These are phyloP conservation scores for Strigops habroptila DNA, from an alignment of 2,113 vertebrate genomes.

Conservation along the genomic window DNA sequence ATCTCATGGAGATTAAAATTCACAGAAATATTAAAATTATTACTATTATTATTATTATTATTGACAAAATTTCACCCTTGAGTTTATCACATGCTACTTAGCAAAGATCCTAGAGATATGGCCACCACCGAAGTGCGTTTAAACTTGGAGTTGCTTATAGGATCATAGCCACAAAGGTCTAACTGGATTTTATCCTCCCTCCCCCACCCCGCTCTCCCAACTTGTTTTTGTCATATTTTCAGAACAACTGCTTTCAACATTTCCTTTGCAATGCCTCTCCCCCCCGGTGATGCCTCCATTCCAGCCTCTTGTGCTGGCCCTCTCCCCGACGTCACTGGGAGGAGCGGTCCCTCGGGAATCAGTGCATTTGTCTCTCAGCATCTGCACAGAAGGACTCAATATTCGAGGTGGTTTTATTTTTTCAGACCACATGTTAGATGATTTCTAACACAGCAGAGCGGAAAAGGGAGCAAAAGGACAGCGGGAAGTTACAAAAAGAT, in stretches of 20 bases:
- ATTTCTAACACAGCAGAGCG: neutral
- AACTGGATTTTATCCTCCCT: neutral
- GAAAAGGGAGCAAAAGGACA: slow-evolving; percentile 35
- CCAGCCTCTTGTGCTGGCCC: neutral
- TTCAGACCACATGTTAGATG: neutral
- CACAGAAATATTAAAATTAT: slow-evolving; percentile 62
- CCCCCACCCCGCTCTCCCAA: neutral
- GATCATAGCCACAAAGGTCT: neutral
- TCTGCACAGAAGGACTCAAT: neutral
- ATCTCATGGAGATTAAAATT: slow-evolving; percentile 78
- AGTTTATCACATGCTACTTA: slow-evolving; percentile 57
- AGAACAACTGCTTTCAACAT: neutral
- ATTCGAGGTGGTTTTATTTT: neutral
- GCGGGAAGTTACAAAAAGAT: slow-evolving; percentile 9
- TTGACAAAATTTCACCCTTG: slow-evolving; percentile 55
- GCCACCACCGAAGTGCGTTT: slow-evolving; percentile 33
- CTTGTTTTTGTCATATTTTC: neutral
- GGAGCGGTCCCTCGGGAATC: neutral
- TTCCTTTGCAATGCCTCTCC: neutral
- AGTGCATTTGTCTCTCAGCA: neutral
- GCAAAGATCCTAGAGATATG: slow-evolving; percentile 52
- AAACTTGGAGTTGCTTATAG: neutral
- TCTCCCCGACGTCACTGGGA: neutral
- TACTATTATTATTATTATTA: slow-evolving; percentile 34
- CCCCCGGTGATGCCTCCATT: neutral